These are phyloP conservation scores for Oreochromis spilurus DNA, from an alignment of 2,113 vertebrate genomes.

Conservation along the genomic window DNA sequence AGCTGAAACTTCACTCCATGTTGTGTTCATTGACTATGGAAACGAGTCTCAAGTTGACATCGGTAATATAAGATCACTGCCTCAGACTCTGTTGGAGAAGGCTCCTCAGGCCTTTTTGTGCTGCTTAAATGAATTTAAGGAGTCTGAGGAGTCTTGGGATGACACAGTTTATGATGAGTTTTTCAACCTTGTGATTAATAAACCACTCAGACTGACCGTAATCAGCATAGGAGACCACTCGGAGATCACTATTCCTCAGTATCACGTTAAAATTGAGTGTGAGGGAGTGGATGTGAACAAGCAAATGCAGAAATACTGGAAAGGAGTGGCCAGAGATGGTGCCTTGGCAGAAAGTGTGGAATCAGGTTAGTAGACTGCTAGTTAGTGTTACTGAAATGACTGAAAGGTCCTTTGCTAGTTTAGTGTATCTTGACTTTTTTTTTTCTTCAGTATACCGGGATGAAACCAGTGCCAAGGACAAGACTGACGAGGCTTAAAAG, in stretches of 20 bases:
- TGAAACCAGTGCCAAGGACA: background rate
- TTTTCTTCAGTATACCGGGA: background rate
- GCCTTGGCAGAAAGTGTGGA: background rate
- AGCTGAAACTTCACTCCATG: conserved; percentile 2
- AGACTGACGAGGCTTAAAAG: background rate
- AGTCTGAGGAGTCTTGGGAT: conserved; percentile 72
- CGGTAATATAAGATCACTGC: conserved; percentile 64
- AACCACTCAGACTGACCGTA: conserved; percentile 71
- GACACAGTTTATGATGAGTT: conserved; percentile 73
- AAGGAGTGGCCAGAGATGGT: background rate
- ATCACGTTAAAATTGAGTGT: conserved; percentile 71
- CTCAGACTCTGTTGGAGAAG: conserved; percentile 59
- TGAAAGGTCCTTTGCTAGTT: background rate
- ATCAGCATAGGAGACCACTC: conserved; percentile 24
- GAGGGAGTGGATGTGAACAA: conserved; percentile 54
- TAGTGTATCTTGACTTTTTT: background rate
- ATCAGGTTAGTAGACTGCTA: conserved; percentile 9
- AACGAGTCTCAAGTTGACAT: conserved; percentile 67
- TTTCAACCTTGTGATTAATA: conserved; percentile 67
- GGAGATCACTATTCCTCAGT: conserved; percentile 60
- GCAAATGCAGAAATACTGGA: conserved; percentile 43
- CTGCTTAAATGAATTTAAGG: conserved; percentile 74
- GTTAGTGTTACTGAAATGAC: background rate
- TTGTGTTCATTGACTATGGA: conserved; percentile 83
- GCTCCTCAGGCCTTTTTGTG: conserved; percentile 83